Base-by-base conservation (phyloP, 2,797 vertebrate species). In the Semotilus atromaculatus region DNA sequence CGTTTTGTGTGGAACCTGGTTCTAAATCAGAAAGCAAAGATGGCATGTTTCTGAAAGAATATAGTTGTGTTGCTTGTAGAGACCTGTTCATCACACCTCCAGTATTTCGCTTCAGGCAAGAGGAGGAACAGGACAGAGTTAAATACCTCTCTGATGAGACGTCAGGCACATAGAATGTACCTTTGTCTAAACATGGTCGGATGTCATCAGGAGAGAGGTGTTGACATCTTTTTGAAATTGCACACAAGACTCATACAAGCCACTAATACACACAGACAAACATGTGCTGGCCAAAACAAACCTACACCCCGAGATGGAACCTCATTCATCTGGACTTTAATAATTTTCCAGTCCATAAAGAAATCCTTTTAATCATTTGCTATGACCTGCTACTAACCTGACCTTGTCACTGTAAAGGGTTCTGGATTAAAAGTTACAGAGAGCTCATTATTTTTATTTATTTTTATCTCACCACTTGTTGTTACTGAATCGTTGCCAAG, bases 111-210 rank as follows among this genome's bases (percentile, higher is more conserved):
- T 78, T 72, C 43, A 43, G 80, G 88, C 70, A 43, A 23, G 51
- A 84, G 85, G 84, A 82, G 85, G 86, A 73, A 70, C 80, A 55
- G 75, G 64, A 66, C 81, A 21, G 48, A 66, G 85, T 82, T 88
- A 84, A 87, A 89, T 88, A 79, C 81, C 85, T 82, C 72, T 72
- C 81, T 71, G 78, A 87, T 89, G 87, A 89, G 74, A 48, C 64
- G 16, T 36, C 53, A 26, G n/a, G 26, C 29, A 78, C 77, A 81
- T 40, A 84, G 74, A 88, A 87, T 82, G 60, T 60, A 86, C 67
- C 85, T 86, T 88, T 89, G 89, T 88, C 81, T 84, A 70, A 76
- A 71, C 82, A 67, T 18, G 53, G 72, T 13, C 60, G 76, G 80
- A 83, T 86, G 78, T 82, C 85, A 87, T 78, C 60, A 9, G 73